phyloP scores from a whole-genome alignment of 2,113 vertebrate genomes.

The Delphinus delphis region DNA sequence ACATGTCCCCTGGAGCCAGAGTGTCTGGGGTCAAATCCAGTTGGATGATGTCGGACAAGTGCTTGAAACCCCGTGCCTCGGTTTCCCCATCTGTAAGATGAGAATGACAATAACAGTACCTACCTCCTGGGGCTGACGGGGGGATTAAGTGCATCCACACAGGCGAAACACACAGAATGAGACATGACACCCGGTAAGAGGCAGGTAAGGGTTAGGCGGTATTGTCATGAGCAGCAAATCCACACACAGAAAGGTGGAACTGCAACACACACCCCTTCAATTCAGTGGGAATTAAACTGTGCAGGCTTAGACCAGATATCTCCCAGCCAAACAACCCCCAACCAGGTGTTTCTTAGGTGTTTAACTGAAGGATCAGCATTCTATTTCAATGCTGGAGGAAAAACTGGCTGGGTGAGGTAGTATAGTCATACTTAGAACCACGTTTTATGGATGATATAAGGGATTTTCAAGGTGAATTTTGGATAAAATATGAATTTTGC shows the following conservation, averaged over 20 bases:
- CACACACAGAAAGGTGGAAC: not conserved
- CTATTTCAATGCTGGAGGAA: not conserved
- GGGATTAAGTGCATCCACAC: not conserved
- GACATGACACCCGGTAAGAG: too few relatives aligned
- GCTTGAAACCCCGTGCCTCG: not conserved
- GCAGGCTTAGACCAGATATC: not conserved
- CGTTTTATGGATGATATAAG: not conserved
- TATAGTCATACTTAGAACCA: too few relatives aligned
- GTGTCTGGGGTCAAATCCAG: not conserved
- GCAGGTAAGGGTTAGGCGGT: not conserved
- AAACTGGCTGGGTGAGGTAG: not conserved
- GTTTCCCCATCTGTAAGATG: not conserved
- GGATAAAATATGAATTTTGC: not conserved
- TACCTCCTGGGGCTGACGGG: not conserved
- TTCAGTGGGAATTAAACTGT: not conserved
- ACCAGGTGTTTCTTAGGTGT: not conserved
- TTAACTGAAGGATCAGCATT: not conserved
- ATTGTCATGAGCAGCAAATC: not conserved
- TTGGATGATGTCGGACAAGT: not conserved
- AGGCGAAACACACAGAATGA: not conserved
- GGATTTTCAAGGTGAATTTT: not conserved
- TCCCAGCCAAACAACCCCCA: not conserved
- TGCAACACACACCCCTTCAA: not conserved
- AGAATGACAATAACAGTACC: not conserved
- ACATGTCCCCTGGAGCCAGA: not conserved